These are phyloP conservation scores for Pantherophis vulpinus DNA, from an alignment of 2,797 vertebrate genomes.

Conservation along the genomic window DNA sequence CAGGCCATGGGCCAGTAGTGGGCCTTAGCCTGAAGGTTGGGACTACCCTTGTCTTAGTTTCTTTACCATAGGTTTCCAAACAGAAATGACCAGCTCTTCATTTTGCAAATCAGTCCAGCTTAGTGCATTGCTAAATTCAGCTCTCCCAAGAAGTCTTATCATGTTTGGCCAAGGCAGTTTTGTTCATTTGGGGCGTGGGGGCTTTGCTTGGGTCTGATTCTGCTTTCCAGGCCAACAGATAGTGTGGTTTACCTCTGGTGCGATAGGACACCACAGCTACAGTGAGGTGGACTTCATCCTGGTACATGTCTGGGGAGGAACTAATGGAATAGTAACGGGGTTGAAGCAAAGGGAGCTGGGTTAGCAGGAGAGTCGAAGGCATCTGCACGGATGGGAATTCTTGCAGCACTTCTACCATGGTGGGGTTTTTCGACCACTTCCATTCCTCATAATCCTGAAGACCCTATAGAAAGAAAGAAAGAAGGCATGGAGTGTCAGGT, in stretches of 20 bases:
- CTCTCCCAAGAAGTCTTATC: background rate
- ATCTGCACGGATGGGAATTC: slow-evolving; percentile 95
- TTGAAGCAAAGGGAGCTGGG: slow-evolving; percentile 92
- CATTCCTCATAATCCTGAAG: slow-evolving; percentile 97
- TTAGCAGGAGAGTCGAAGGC: slow-evolving; percentile 91
- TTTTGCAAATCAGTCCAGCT: background rate
- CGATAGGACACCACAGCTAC: slow-evolving; percentile 94
- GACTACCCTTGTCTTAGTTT: background rate
- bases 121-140: background rate
- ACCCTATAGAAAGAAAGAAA: slow-evolving; percentile 73
- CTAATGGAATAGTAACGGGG: slow-evolving; percentile 98
- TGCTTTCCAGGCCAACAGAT: fast-evolving
- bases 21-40: too few species aligned
- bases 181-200: background rate
- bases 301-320: slow-evolving; percentile 90
- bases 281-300: slow-evolving; percentile 93
- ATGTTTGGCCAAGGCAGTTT: background rate
- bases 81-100: background rate
- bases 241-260: slow-evolving; percentile 79
- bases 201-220: background rate
- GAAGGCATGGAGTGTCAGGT: too few species aligned
- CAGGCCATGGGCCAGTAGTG: background rate
- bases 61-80: background rate
- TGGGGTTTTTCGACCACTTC: slow-evolving; percentile 97
- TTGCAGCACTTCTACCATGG: slow-evolving; percentile 91